Percentiles rank a stretch among this genome's conserved stretches.
Evolutionary conservation across 2,888 invertebrate genomes (phyloP).

Genomic region (Hololepta plana): DNA sequence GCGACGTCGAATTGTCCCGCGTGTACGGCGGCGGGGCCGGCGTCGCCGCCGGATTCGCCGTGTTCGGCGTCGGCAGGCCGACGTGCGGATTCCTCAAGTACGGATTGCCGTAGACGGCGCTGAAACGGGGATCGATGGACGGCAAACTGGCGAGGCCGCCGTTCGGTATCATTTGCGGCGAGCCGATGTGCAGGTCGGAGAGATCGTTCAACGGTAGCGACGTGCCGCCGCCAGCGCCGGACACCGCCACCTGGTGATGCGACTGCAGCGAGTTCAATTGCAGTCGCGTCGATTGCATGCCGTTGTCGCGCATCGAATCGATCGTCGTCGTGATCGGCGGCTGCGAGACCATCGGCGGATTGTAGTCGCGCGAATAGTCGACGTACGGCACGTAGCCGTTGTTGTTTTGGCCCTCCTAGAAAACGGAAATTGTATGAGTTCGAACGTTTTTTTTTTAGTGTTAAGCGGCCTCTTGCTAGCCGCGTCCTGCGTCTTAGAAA

Average conservation of each 20-base stretch:
- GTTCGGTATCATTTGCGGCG: conserved; percentile 19
- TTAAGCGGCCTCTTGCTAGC: too few relatives aligned
- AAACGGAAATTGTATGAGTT: conserved; percentile 7
- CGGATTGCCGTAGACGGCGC: conserved; percentile 80
- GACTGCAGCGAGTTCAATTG: conserved; percentile 25
- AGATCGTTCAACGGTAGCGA: conserved; percentile 22
- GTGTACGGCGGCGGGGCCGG: conserved; percentile 64
- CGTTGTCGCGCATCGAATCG: conserved; percentile 33
- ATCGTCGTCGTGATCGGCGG: conserved; percentile 32
- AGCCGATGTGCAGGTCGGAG: conserved; percentile 20
- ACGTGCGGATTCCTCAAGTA: conserved; percentile 55
- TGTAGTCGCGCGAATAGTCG: conserved; percentile 77
- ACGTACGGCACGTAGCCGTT: conserved; percentile 79
- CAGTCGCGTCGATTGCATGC: conserved; percentile 26
- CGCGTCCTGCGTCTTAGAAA: too few relatives aligned
- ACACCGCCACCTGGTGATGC: conserved; percentile 17
- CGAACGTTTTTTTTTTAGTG: too few relatives aligned
- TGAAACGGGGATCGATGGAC: conserved; percentile 65
- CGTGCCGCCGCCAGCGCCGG: conserved; percentile 17
- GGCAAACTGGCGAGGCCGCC: conserved; percentile 11
- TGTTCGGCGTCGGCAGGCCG: conserved; percentile 42
- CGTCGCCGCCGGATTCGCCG: conserved; percentile 56
- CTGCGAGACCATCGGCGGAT: conserved; percentile 50
- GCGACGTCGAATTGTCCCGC: conserved; percentile 20
- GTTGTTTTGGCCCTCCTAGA: conserved; percentile 62